Base-by-base conservation (phyloP, 2,113 vertebrate species). In the Probosciger aterrimus region DNA sequence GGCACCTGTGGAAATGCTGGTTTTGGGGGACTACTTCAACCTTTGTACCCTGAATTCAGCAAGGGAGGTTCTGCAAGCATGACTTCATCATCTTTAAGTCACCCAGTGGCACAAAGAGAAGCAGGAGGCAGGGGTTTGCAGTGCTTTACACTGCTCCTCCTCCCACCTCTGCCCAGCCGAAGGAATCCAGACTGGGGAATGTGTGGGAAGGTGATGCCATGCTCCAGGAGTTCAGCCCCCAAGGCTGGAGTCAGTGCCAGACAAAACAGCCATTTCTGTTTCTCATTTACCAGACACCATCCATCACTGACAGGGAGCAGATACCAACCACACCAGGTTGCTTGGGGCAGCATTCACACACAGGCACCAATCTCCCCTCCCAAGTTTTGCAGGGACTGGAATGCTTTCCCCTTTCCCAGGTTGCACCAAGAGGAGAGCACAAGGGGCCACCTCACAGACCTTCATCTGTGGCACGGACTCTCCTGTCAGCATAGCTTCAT, bases 401-500 rank as follows among this genome's bases (percentile, higher is more conserved):
- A 12, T 5, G 9, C 12, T 62, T 69, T 28, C 6, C 10, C 11
- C 20, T 55, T 52, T 13, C 6, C 39, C 9, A 25, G 35, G 30
- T 25, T 35, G n/a, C 14, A 10, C 14, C 2, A 9, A 20, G 47
- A 12, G 43, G 11, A 18, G 5, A 16, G 19, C 6, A 8, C 1
- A 37, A 37, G 44, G 24, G 50, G 37, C 49, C 6, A 0, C 11
- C 9, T 59, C 63, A 10, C 78, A n/a, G 35, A 98, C 99, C 99
- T 99, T 99, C 99, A 99, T 99, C 94, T 99, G 99, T 0, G 99
- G 99, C 37, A 99, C 99, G 0, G 99, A 99, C 91, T 99, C 99
- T 64, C 99, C 99, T 0, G 99, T 99, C 86, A 99, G 98, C 99
- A 99, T 99, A 2, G 99, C 99, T 94, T 99, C 99, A 4, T 99